Evolutionary conservation across 1,140 invertebrate genomes (phyloP), one percentile per base, ranked within the genome.

Genomic region (Berghia stephanieae): DNA sequence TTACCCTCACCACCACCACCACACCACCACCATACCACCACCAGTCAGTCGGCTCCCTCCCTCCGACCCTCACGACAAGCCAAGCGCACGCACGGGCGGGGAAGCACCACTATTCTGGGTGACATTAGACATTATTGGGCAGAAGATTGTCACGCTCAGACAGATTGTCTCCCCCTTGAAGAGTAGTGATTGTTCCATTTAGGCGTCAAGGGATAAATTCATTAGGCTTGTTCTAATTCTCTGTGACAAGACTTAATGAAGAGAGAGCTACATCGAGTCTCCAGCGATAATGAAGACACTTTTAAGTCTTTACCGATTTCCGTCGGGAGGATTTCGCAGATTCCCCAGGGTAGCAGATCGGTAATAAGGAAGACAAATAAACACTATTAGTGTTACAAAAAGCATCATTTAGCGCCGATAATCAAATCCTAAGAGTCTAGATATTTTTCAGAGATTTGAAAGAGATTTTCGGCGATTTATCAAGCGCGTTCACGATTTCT

Each of bases 211-310:
- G 71, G 71, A 74, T 74, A 74, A 74, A 74, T 74, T 74, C 71
- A 74, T 74, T 74, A 74, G 71, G 60, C 71, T 74, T 74, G 71
- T 34, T 44, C 57, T 74, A 74, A 74, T 74, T 74, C 71, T 55
- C 52, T 55, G 10, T 74, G 71, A 74, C 71, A 74, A 57, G 71
- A 40, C 52, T 57, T 74, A 74, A 74, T 74, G 71, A 74, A 74
- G 71, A 74, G 71, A 74, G 55, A 74, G 71, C 71, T 74, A 40
- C 57, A 31, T 55, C 16, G 49, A 49, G n/a, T 57, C 71, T 55
- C 52, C 31, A 5, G 43, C 36, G 71, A 60, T 74, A 74, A 74
- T 74, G 60, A 60, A 55, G 49, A 74, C 71, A 74, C 71, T 74
- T 74, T 74, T 74, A 60, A 60, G 71, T 74, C 71, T 74, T 74